A percentile compares a stretch with the other conserved stretches of the same genome.
These are phyloP conservation scores for Myrmecobius fasciatus DNA, from an alignment of 2,113 vertebrate genomes.

Conservation along the genomic window DNA sequence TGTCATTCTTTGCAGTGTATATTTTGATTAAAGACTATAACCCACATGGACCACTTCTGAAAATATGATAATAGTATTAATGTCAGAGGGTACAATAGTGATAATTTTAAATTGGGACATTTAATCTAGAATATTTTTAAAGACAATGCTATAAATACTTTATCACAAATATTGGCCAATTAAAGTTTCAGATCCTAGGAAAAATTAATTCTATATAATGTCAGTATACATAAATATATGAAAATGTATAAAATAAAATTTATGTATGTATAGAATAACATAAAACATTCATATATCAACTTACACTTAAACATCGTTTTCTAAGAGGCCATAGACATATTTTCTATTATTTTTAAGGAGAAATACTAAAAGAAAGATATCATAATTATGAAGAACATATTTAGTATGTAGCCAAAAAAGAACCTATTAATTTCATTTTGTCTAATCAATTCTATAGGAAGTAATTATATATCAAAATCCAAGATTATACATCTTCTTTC, in stretches of 20 bases:
- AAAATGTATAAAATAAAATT: too few relatives aligned
- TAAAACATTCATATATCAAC: not conserved
- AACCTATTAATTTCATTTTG: not conserved
- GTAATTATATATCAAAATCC: not conserved
- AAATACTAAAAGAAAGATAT: not conserved
- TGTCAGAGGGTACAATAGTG: not conserved
- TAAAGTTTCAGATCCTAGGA: not conserved
- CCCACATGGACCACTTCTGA: conserved; percentile 47
- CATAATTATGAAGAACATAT: not conserved
- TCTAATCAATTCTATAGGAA: not conserved
- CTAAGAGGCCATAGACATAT: not conserved
- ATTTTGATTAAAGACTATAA: conserved; percentile 3
- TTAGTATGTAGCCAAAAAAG: conserved; percentile 23
- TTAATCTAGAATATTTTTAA: not conserved
- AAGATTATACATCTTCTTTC: not conserved
- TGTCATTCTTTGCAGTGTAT: conserved; percentile 39
- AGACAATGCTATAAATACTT: not conserved
- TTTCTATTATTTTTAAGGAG: not conserved
- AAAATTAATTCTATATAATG: not conserved
- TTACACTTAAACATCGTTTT: not conserved
- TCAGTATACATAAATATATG: too few relatives aligned
- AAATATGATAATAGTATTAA: not conserved
- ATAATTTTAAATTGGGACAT: not conserved
- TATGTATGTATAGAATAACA: too few relatives aligned
- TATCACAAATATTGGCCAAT: not conserved